A percentile compares a stretch with the other conserved stretches of the same genome.
These are phyloP conservation scores for Trichonephila clavipes DNA, from an alignment of 1,140 invertebrate genomes.

Conservation along the genomic window DNA sequence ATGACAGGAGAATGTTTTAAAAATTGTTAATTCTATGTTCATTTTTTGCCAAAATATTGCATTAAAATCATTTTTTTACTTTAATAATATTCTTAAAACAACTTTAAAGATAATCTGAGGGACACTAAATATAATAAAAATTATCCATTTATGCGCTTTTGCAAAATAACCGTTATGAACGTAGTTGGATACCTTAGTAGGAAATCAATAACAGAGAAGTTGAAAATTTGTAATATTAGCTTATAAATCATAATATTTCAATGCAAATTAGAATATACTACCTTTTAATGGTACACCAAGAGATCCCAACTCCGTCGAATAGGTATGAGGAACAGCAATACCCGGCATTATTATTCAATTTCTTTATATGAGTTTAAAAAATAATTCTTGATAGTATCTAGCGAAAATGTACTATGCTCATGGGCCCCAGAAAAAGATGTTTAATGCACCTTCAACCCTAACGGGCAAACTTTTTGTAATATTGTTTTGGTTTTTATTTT, in stretches of 20 bases:
- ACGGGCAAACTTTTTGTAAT: background rate
- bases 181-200: too few species aligned
- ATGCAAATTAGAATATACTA: background rate
- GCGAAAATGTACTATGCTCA: background rate
- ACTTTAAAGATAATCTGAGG: too few species aligned
- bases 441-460: background rate
- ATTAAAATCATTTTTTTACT: too few species aligned
- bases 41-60: too few species aligned
- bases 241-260: background rate
- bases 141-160: too few species aligned
- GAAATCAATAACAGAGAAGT: too few species aligned
- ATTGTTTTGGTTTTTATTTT: background rate
- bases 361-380: background rate
- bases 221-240: too few species aligned
- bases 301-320: background rate
- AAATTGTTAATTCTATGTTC: too few species aligned
- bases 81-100: too few species aligned
- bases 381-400: background rate
- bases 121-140: too few species aligned
- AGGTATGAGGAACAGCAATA: slow-evolving; percentile 6
- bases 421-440: background rate
- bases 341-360: background rate
- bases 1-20: too few species aligned
- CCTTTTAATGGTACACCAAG: slow-evolving; percentile 23
- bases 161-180: too few species aligned